Base-by-base conservation (phyloP, 2,888 invertebrate genomes). In the Ormyrus nitidulus region DNA sequence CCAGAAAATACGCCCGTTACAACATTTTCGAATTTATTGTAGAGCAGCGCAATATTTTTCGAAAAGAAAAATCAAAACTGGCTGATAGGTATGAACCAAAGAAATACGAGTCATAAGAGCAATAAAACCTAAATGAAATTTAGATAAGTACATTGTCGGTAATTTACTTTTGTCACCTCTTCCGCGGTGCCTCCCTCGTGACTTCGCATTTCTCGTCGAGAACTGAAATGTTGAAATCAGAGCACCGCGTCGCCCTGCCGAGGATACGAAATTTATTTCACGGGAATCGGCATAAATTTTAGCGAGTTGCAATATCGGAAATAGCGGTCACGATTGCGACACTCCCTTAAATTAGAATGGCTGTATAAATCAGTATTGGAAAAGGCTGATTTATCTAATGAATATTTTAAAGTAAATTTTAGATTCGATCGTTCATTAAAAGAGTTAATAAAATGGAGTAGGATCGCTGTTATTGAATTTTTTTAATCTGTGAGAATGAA, bases 211-310 rank as follows among this genome's bases (percentile, higher is more conserved):
- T 69, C 53, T 64, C 49, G 68, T 68, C 53, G 51, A 34, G 34
- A 19, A 54, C 59, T 53, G 79, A 68, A 34, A 51, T 58, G 59
- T 19, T 59, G 66, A 70, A 75, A 79, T 79, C 75, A 75, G 71
- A 70, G 51, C 61, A 34, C 13, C 5, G 10, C 62, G 74, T 51
- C 65, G 64, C 49, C 64, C 19, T 11, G 46, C 59, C 10, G 66
- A 66, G 76, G 66, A 76, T 72, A 66, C 59, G 54, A 72, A 80
- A 75, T 80, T 76, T 76, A 80, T 80, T 80, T 80, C 76, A 68
- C 68, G 71, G 34, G 77, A 77, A 80, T 77, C 77, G 77, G 77
- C 77, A 80, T 77, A 80, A 80, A 80, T 77, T 80, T 64, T 61
- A 46, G 59, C 59, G 77, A 74, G 44, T 73, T 54, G 73, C 80